Evolutionary conservation across 2,797 vertebrate genomes (phyloP).

Genomic region (Artibeus jamaicensis): DNA sequence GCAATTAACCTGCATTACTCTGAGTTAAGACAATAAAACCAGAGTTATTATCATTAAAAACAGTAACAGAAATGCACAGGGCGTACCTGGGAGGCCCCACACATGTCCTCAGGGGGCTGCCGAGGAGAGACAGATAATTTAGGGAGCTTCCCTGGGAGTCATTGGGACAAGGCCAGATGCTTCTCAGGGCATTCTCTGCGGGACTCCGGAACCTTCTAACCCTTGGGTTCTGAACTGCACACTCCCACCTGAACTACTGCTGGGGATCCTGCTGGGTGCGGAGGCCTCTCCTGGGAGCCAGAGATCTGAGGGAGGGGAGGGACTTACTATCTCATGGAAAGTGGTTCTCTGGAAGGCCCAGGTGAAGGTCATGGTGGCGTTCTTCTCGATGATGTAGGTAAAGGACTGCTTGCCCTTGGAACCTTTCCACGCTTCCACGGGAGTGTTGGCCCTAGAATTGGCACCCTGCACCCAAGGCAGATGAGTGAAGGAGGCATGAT

Average conservation of each 20-base stretch:
- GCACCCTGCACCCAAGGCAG: constrained; percentile 83
- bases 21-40: not conserved
- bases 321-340: constrained; percentile 77
- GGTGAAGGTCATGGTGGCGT: constrained; percentile 90
- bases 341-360: constrained; percentile 94
- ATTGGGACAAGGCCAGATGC: not conserved
- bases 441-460: constrained; percentile 86
- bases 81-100: not conserved
- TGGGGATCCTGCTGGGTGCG: not conserved
- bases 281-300: not conserved
- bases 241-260: not conserved
- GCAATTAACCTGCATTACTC: not conserved
- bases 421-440: constrained; percentile 92
- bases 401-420: constrained; percentile 92
- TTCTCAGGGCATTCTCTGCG: not conserved
- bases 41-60: not conserved
- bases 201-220: not conserved
- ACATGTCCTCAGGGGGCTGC: not conserved
- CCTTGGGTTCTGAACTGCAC: not conserved
- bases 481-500: not conserved
- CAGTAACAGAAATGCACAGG: not conserved
- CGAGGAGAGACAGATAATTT: not conserved
- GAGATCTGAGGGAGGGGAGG: not conserved
- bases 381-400: constrained; percentile 90
- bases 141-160: not conserved